Evolutionary conservation across 2,113 vertebrate species (phyloP).

Genomic region (Colaptes auratus): DNA sequence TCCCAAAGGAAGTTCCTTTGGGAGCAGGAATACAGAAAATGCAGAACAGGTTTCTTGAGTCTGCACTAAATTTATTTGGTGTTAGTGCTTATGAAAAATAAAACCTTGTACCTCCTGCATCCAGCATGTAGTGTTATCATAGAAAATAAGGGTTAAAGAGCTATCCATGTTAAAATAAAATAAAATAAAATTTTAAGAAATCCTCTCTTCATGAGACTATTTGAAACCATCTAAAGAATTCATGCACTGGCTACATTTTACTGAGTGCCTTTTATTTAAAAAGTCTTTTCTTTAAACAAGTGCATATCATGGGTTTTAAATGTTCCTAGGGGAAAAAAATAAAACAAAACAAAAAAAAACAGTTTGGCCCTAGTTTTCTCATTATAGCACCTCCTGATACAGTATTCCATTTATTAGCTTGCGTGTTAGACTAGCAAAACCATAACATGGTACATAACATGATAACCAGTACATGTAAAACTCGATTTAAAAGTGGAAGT

Average conservation of each 20-base stretch:
- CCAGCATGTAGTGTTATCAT: background rate
- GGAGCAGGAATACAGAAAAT: background rate
- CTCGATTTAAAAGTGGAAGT: background rate
- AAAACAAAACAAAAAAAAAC: background rate
- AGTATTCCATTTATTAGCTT: background rate
- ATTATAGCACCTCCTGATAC: background rate
- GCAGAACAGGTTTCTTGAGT: background rate
- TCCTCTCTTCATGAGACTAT: background rate
- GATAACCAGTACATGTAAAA: background rate
- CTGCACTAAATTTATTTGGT: background rate
- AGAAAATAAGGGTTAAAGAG: background rate
- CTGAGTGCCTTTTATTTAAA: rapidly evolving
- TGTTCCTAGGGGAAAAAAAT: background rate
- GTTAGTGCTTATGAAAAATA: background rate
- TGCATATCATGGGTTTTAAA: background rate
- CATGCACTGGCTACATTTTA: background rate
- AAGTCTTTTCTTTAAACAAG: background rate
- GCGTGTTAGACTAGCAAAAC: background rate
- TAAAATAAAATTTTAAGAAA: background rate
- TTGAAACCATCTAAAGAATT: background rate
- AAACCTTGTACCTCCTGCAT: background rate
- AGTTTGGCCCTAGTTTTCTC: background rate
- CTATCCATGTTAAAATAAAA: background rate
- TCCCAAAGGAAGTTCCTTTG: background rate
- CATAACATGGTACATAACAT: too few species aligned